Conservation (phyloP, 2,113 vertebrate genomes). For the cattle (Bos taurus) region DNA sequence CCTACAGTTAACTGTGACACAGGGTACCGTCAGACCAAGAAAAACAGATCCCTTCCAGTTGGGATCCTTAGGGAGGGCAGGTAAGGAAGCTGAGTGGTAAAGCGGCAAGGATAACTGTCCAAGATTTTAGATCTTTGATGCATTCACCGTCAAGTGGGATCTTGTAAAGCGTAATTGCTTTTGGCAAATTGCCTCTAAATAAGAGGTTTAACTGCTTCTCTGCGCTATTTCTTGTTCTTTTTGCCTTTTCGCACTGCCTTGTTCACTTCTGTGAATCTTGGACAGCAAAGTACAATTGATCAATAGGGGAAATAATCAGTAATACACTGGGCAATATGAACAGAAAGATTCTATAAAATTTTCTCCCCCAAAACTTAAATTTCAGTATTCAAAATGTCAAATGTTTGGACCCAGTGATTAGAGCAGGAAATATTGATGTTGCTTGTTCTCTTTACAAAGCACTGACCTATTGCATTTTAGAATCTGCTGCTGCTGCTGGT, state of each 20-base stretch:
- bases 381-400: not conserved
- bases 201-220: not conserved
- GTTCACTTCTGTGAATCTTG: not conserved
- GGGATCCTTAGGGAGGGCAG: not conserved
- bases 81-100: not conserved
- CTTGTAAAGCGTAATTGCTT: not conserved
- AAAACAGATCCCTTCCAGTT: not conserved
- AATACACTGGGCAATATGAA: not conserved
- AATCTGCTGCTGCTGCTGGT: not conserved
- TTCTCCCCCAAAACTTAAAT: slow-evolving; percentile 8
- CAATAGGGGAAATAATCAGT: slow-evolving; percentile 17
- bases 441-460: not conserved
- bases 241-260: not conserved
- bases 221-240: not conserved
- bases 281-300: not conserved
- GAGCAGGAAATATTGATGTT: not conserved
- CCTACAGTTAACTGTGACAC: not conserved
- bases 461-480: not conserved
- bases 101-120: not conserved
- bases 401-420: not conserved
- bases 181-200: not conserved
- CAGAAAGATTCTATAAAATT: not conserved
- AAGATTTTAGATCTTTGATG: not conserved
- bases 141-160: not conserved
- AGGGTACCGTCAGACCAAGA: not conserved